A percentile compares a stretch with the other conserved stretches of the same genome.
Conservation (phyloP, 2,888 invertebrate species). For the Matsumyia berberina region DNA sequence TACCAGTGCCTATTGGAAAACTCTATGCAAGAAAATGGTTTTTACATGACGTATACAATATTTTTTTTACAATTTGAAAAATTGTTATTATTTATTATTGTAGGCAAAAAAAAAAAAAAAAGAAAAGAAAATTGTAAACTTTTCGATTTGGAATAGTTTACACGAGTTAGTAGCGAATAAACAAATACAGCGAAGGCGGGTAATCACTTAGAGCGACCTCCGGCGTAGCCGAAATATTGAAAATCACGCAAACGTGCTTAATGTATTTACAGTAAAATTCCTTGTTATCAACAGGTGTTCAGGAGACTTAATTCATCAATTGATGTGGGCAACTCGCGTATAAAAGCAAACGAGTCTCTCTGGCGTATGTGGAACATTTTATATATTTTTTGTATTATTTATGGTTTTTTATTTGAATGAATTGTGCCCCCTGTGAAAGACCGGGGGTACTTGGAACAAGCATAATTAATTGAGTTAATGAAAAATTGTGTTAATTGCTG, state of each 20-base stretch:
- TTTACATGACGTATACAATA: too few species aligned
- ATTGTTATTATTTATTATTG: slow-evolving; percentile 55
- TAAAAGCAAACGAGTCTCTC: not conserved
- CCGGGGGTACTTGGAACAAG: slow-evolving; percentile 25
- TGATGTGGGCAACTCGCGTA: too few species aligned
- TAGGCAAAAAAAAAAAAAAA: not conserved
- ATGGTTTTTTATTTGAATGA: slow-evolving; percentile 32
- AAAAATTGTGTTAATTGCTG: slow-evolving; percentile 37
- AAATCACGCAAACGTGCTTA: slow-evolving; percentile 13
- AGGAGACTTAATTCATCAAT: slow-evolving; percentile 5
- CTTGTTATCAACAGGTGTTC: slow-evolving; percentile 27
- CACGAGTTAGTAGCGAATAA: slow-evolving; percentile 33
- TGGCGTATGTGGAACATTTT: slow-evolving; percentile 60
- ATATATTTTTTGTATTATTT: not conserved
- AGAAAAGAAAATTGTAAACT: slow-evolving; percentile 55
- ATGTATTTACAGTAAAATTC: slow-evolving; percentile 11
- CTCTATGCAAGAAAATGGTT: too few species aligned
- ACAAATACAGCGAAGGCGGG: slow-evolving; percentile 39
- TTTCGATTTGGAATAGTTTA: slow-evolving; percentile 54
- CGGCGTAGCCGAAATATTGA: not conserved
- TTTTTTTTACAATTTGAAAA: slow-evolving; percentile 34
- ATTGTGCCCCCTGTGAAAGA: not conserved
- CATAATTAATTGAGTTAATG: slow-evolving; percentile 52
- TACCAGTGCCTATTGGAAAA: too few species aligned
- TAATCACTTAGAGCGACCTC: slow-evolving; percentile 26